Conservation (phyloP, 2,113 vertebrate genomes). For the Eolophus roseicapilla region DNA sequence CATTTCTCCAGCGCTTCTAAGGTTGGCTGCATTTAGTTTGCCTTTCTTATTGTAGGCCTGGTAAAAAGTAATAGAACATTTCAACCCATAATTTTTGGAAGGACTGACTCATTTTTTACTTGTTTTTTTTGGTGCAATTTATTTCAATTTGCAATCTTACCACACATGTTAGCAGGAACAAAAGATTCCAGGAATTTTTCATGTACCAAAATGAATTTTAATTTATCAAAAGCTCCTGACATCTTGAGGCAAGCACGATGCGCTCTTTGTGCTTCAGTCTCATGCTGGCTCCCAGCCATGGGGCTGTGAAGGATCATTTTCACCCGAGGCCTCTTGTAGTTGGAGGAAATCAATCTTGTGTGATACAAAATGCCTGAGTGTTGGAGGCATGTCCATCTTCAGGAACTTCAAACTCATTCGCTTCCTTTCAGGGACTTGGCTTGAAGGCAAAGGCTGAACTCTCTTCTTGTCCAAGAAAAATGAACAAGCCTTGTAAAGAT, state of each 20-base stretch:
- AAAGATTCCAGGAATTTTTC: conserved; percentile 43
- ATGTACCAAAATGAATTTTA: conserved; percentile 12
- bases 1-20: background rate
- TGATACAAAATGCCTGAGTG: conserved; percentile 3
- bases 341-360: conserved; percentile 49
- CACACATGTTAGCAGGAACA: background rate
- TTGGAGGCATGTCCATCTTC: conserved; percentile 41
- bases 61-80: background rate
- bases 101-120: background rate
- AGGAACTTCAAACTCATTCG: conserved; percentile 35
- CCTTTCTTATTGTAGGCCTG: background rate
- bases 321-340: conserved; percentile 51
- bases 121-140: background rate
- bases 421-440: conserved; percentile 37
- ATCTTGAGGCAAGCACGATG: conserved; percentile 44
- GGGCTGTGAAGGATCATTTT: conserved; percentile 43
- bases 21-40: background rate
- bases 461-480: conserved; percentile 49
- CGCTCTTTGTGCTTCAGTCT: conserved; percentile 15
- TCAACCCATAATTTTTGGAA: background rate
- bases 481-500: conserved; percentile 44
- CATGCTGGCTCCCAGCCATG: conserved; percentile 40
- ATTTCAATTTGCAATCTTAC: background rate
- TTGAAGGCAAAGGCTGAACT: conserved; percentile 46
- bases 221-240: conserved; percentile 53